Evolutionary conservation across 2,888 invertebrate genomes (phyloP).

Genomic region (Acanthosepion pharaonis): DNA sequence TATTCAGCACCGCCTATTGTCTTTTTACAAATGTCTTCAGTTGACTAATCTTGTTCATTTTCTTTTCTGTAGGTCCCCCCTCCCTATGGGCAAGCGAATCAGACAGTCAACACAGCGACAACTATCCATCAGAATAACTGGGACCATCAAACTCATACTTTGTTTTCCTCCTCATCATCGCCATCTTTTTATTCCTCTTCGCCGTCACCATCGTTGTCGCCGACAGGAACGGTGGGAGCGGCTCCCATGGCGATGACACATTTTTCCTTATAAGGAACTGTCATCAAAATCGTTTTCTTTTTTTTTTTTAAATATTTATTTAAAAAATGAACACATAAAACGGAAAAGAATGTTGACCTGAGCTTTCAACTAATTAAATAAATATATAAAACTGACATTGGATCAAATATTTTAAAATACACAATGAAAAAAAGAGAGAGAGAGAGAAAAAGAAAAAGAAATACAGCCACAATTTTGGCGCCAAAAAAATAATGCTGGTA

Average conservation of each 20-base stretch:
- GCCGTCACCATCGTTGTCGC: not conserved
- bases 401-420: too few relatives aligned
- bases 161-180: not conserved
- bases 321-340: too few relatives aligned
- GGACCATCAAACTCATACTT: not conserved
- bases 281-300: not conserved
- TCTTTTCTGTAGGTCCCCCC: conserved; percentile 8
- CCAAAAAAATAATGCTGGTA: too few relatives aligned
- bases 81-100: conserved; percentile 44
- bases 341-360: too few relatives aligned
- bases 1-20: not conserved
- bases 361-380: too few relatives aligned
- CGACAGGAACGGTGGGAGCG: not conserved
- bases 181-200: not conserved
- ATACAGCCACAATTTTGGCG: too few relatives aligned
- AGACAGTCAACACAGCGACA: conserved; percentile 41
- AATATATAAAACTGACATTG: too few relatives aligned
- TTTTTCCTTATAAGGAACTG: not conserved
- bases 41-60: not conserved
- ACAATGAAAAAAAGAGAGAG: too few relatives aligned
- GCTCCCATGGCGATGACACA: not conserved
- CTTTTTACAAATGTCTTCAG: not conserved
- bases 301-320: too few relatives aligned
- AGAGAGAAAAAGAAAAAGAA: too few relatives aligned
- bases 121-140: conserved; percentile 39